A percentile compares a stretch with the other conserved stretches of the same genome.
Evolutionary conservation across 2,797 vertebrate species (phyloP).

Genomic region (Sternarchorhynchus goeldii): DNA sequence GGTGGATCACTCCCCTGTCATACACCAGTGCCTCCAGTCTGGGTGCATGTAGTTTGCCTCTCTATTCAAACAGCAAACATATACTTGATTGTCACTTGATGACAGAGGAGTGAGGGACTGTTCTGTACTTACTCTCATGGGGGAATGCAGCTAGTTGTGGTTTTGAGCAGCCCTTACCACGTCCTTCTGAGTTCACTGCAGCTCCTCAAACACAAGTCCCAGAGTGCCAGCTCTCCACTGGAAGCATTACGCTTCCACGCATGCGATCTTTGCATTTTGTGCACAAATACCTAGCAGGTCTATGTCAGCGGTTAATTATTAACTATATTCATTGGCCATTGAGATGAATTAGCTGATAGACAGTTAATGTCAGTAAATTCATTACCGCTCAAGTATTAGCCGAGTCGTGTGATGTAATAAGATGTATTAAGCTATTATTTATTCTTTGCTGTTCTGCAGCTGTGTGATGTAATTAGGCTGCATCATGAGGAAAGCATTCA

Average conservation of each 20-base stretch:
- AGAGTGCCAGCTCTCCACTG: neutral
- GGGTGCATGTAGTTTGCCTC: slow-evolving; percentile 24
- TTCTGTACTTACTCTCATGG: neutral
- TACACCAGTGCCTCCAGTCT: slow-evolving; percentile 20
- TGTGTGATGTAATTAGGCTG: neutral
- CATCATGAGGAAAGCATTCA: neutral
- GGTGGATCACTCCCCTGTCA: neutral
- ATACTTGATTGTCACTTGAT: slow-evolving; percentile 43
- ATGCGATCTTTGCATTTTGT: neutral
- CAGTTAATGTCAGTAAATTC: neutral
- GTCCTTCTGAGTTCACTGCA: slow-evolving; percentile 21
- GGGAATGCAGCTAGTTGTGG: slow-evolving; percentile 32
- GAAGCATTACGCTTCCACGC: neutral
- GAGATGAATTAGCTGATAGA: neutral
- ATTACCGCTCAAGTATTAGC: neutral
- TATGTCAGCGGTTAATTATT: neutral
- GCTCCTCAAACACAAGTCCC: slow-evolving; percentile 6
- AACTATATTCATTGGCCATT: neutral
- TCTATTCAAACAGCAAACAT: slow-evolving; percentile 38
- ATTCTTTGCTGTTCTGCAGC: neutral
- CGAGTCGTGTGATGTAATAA: neutral
- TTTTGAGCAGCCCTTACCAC: slow-evolving; percentile 17
- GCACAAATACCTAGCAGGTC: neutral
- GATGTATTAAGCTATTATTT: neutral
- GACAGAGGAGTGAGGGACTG: slow-evolving; percentile 28